Conservation (phyloP, 2,113 vertebrate genomes). For the Nicator chloris region DNA sequence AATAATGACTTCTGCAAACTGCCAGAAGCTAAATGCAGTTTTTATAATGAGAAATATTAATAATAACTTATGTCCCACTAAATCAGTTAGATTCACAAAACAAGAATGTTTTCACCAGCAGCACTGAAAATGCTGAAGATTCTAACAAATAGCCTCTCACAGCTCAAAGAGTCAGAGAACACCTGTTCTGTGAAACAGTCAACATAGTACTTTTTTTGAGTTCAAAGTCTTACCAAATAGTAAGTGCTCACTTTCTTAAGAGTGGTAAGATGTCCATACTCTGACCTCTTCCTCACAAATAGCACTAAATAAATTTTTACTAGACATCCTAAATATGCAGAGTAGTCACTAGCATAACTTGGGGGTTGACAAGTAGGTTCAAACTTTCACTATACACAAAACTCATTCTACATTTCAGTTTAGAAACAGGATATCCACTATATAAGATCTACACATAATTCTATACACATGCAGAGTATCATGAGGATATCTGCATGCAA, state of each 20-base stretch:
- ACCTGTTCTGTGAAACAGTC: background rate
- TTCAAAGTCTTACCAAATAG: background rate
- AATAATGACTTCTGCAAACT: constrained; percentile 31
- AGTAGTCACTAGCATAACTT: background rate
- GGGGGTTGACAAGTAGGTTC: background rate
- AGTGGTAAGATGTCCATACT: background rate
- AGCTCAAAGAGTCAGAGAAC: background rate
- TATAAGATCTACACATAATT: background rate
- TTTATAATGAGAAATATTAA: constrained; percentile 39
- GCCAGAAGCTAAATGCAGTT: constrained; percentile 41
- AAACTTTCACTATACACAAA: background rate
- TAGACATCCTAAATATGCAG: background rate
- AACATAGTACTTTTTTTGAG: background rate
- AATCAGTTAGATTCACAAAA: constrained; percentile 16
- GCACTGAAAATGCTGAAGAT: background rate
- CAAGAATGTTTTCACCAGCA: background rate
- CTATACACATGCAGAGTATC: background rate
- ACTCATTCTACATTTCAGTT: background rate
- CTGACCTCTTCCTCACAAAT: background rate
- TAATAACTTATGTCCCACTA: background rate
- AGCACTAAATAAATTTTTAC: background rate
- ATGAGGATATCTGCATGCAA: background rate
- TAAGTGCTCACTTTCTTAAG: background rate
- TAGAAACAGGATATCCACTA: background rate
- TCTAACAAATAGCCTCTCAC: background rate